phyloP scores from a whole-genome alignment of 1,140 invertebrate genomes.

The Agrilus planipennis region DNA sequence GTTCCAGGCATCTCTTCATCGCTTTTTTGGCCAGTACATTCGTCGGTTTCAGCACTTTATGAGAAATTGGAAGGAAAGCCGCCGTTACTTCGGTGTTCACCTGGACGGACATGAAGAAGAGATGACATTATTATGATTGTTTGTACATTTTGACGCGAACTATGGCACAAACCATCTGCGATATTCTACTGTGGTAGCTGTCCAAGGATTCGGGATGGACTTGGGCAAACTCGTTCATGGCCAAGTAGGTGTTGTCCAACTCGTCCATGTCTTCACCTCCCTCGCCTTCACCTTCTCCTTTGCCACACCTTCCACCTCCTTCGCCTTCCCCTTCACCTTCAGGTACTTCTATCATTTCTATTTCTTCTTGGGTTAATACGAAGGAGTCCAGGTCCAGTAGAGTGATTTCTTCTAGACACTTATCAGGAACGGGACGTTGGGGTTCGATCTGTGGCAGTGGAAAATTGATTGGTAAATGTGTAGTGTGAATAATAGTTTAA shows the following conservation, averaged over 20 bases:
- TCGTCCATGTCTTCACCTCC: conserved; percentile 13
- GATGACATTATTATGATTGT: not conserved
- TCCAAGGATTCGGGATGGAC: conserved; percentile 16
- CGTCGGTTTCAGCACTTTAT: conserved; percentile 16
- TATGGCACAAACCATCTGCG: conserved; percentile 9
- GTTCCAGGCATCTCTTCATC: conserved; percentile 9
- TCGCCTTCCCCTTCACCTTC: conserved; percentile 32
- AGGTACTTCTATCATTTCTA: conserved; percentile 26
- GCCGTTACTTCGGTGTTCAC: conserved; percentile 19
- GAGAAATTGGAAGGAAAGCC: conserved; percentile 15
- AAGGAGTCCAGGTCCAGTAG: conserved; percentile 27
- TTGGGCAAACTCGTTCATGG: conserved; percentile 14
- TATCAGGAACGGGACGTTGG: conserved; percentile 35
- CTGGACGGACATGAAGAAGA: not conserved
- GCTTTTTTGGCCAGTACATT: conserved; percentile 13
- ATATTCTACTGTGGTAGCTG: conserved; percentile 7
- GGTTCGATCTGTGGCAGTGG: conserved; percentile 37
- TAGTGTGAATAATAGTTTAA: too few species aligned
- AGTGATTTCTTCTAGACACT: conserved; percentile 30
- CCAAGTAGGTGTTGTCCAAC: conserved; percentile 17
- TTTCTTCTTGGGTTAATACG: conserved; percentile 38
- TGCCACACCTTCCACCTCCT: conserved; percentile 28
- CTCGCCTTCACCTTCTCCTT: conserved; percentile 28
- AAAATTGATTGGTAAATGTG: too few species aligned
- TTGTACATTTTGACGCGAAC: too few species aligned